Percentiles rank a stretch among this genome's conserved stretches.
These are phyloP conservation scores for Anabas testudineus DNA, from an alignment of 2,797 vertebrate species.

Conservation along the genomic window DNA sequence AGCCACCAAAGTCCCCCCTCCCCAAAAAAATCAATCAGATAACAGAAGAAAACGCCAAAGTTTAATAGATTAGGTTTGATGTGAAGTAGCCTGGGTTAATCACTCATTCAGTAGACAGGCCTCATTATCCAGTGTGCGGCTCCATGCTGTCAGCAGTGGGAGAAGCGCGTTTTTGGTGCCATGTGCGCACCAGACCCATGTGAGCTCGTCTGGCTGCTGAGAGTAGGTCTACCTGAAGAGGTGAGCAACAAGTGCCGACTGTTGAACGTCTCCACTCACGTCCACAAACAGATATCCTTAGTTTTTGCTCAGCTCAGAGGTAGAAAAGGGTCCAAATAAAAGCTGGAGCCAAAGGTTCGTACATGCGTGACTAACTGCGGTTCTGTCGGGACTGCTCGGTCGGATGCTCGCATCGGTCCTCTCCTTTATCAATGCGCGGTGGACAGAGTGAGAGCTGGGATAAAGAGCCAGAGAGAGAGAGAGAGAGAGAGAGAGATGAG, in stretches of 20 bases:
- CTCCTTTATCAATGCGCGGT: constrained; percentile 76
- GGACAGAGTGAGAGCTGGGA: constrained; percentile 66
- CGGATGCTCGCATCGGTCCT: constrained; percentile 69
- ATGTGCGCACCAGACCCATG: constrained; percentile 71
- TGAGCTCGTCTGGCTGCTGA: constrained; percentile 27
- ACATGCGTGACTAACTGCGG: constrained; percentile 19
- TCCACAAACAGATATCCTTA: constrained; percentile 24
- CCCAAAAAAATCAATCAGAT: not conserved
- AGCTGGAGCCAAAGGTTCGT: constrained; percentile 21
- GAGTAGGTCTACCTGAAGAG: constrained; percentile 58
- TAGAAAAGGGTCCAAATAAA: constrained; percentile 23
- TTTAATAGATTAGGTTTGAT: constrained; percentile 28
- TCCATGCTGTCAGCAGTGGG: constrained; percentile 67
- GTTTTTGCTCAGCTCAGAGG: not conserved
- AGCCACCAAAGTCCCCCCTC: not conserved
- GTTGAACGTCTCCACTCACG: constrained; percentile 9
- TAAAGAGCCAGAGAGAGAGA: constrained; percentile 48
- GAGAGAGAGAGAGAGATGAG: constrained; percentile 59
- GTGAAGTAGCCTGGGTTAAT: not conserved
- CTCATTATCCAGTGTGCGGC: constrained; percentile 62
- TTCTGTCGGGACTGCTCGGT: constrained; percentile 54
- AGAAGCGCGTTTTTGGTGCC: constrained; percentile 64
- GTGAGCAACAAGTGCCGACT: constrained; percentile 59
- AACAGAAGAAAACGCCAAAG: constrained; percentile 14
- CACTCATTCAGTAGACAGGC: constrained; percentile 36